A percentile compares a stretch with the other conserved stretches of the same genome.
Evolutionary conservation across 2,888 invertebrate species (phyloP).

Genomic region (Platycheirus albimanus): DNA sequence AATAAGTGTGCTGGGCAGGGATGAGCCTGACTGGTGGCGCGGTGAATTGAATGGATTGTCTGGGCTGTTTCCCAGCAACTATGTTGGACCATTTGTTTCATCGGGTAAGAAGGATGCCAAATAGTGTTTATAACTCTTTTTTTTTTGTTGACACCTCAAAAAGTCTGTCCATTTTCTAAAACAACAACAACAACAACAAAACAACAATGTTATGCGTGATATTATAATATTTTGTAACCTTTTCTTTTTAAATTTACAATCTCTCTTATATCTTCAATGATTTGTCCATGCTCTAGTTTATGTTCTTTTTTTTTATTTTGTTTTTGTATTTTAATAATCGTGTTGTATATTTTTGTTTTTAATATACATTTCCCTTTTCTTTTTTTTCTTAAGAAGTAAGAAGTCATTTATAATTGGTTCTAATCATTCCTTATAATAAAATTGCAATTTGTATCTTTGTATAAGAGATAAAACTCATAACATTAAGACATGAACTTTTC

Average conservation of each 20-base stretch:
- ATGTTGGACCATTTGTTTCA: slow-evolving; percentile 89
- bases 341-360: slow-evolving; percentile 57
- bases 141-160: neutral
- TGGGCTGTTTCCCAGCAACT: slow-evolving; percentile 98
- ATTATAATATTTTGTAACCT: slow-evolving; percentile 54
- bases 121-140: slow-evolving; percentile 74
- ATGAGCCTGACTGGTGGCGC: slow-evolving; percentile 99
- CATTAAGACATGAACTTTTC: slow-evolving; percentile 49
- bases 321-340: slow-evolving; percentile 24
- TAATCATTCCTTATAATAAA: slow-evolving; percentile 62
- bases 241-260: slow-evolving; percentile 42
- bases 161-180: slow-evolving; percentile 38
- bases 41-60: slow-evolving; percentile 95
- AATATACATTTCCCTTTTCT: neutral
- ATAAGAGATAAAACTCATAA: slow-evolving; percentile 55
- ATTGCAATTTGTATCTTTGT: slow-evolving; percentile 39
- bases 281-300: slow-evolving; percentile 9
- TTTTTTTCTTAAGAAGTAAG: slow-evolving; percentile 7
- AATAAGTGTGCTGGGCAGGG: slow-evolving; percentile 93
- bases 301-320: slow-evolving; percentile 2
- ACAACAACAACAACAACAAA: too few species aligned
- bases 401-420: slow-evolving; percentile 53
- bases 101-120: slow-evolving; percentile 82
- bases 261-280: slow-evolving; percentile 34
- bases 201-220: slow-evolving; percentile 59